phyloP scores from a whole-genome alignment of 64 coral and sea anemone genomes.

The Actinia equina region DNA sequence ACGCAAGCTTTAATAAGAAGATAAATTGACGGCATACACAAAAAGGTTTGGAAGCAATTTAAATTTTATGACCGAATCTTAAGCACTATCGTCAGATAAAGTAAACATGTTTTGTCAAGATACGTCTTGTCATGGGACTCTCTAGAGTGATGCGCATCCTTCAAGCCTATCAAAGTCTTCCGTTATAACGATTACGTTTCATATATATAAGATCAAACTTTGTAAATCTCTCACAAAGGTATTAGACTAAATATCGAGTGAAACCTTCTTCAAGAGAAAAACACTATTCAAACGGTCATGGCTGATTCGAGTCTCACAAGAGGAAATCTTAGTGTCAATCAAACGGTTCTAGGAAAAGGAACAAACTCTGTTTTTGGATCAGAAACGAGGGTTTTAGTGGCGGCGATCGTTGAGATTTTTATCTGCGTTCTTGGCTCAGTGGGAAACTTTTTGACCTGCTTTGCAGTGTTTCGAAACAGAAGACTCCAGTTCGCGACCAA shows the following conservation, averaged over 20 bases:
- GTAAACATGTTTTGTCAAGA: neutral
- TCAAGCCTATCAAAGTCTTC: neutral
- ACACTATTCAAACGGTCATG: neutral
- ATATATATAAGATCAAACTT: neutral
- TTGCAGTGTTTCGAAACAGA: constrained; percentile 43
- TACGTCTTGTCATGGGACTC: neutral
- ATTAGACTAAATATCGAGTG: neutral
- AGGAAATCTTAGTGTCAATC: neutral
- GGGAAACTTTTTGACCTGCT: constrained; percentile 29
- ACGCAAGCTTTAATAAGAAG: too few relatives aligned
- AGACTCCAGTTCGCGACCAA: constrained; percentile 52
- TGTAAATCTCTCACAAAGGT: neutral
- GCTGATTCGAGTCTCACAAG: neutral
- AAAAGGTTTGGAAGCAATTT: neutral
- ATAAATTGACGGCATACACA: neutral
- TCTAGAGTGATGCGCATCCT: neutral
- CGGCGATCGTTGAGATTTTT: constrained; percentile 38
- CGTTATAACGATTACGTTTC: neutral
- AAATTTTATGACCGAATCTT: neutral
- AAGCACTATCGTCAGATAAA: neutral
- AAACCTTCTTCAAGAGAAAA: neutral
- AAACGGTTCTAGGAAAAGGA: neutral
- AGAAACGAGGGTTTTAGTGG: constrained; percentile 21
- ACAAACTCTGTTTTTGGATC: neutral
- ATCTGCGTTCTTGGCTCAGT: constrained; percentile 20